phyloP scores from a whole-genome alignment of 1,140 invertebrate species.

The Amyelois transitella region DNA sequence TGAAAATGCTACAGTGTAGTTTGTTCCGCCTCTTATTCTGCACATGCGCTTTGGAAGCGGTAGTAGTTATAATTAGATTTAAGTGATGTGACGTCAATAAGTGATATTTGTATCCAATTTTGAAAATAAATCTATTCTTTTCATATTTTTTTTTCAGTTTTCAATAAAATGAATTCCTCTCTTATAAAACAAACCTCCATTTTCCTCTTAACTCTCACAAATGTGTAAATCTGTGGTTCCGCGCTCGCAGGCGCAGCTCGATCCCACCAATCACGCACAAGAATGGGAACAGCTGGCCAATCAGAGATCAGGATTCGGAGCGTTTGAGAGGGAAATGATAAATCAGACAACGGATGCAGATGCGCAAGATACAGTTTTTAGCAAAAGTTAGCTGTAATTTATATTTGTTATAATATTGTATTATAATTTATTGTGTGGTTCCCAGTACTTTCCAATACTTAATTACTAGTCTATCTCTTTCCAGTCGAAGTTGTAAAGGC shows the following conservation, averaged over 20 bases:
- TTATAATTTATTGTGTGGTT: neutral
- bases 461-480: too few species aligned
- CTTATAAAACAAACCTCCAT: neutral
- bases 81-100: too few species aligned
- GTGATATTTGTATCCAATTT: too few species aligned
- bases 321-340: slow-evolving; percentile 1
- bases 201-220: neutral
- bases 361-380: slow-evolving; percentile 5
- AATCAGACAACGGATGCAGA: slow-evolving; percentile 4
- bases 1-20: too few species aligned
- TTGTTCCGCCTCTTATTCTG: too few species aligned
- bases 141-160: too few species aligned
- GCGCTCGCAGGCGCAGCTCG: neutral
- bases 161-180: too few species aligned
- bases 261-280: neutral
- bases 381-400: neutral
- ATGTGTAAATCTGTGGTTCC: neutral
- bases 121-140: too few species aligned
- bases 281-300: neutral
- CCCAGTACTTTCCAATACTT: too few species aligned
- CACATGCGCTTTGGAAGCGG: too few species aligned
- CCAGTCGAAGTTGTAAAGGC: too few species aligned
- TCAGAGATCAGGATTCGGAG: neutral
- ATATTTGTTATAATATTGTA: neutral
- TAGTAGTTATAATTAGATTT: too few species aligned